Conservation (phyloP, 2,113 vertebrate genomes). For the Chamaea fasciata region DNA sequence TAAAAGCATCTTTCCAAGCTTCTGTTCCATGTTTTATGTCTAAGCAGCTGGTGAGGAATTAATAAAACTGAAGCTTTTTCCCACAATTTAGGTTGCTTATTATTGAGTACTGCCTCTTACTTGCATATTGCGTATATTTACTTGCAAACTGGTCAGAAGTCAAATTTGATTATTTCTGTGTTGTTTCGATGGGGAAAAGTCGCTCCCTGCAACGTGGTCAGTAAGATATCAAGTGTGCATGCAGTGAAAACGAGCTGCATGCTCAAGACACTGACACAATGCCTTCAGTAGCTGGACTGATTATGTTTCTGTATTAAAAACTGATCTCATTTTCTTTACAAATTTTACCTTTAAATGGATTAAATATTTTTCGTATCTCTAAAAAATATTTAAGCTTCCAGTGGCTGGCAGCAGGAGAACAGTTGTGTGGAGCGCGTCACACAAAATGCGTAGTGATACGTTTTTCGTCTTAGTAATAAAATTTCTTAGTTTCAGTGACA, state of each 20-base stretch:
- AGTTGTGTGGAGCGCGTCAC: not conserved
- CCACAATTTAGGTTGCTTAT: not conserved
- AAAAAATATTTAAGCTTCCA: not conserved
- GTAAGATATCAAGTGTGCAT: not conserved
- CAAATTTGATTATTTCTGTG: not conserved
- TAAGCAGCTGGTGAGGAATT: not conserved
- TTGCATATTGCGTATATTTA: not conserved
- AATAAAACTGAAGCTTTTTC: not conserved
- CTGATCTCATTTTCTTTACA: not conserved
- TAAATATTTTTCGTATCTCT: not conserved
- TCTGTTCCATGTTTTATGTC: not conserved
- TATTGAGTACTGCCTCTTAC: not conserved
- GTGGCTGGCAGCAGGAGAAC: fast-evolving
- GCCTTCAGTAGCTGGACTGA: not conserved
- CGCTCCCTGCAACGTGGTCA: fast-evolving
- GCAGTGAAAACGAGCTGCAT: fast-evolving
- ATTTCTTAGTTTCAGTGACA: not conserved
- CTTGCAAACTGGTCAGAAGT: not conserved
- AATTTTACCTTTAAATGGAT: not conserved
- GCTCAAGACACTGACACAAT: not conserved
- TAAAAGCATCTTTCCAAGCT: not conserved
- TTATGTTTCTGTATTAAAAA: not conserved
- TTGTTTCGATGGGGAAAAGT: not conserved
- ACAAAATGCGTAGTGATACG: not conserved
- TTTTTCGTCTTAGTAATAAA: not conserved